Evolutionary conservation across 1,140 invertebrate species (phyloP), one percentile per base, ranked within the genome.

Genomic region (Sarcophaga bullata): DNA sequence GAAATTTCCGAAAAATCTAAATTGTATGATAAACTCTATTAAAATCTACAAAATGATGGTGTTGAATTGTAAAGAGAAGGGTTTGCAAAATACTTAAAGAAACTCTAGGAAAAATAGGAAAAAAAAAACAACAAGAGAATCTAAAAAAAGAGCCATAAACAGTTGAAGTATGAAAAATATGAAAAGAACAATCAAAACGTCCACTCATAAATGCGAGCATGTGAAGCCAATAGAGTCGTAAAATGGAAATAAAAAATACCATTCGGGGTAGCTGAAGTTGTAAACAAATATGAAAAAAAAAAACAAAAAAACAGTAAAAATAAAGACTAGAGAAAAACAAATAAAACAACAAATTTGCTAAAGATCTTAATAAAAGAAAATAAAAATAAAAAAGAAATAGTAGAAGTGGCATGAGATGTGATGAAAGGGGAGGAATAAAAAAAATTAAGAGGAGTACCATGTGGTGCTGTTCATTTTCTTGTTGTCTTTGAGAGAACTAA

Each of bases 201-300:
- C 62, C 62, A 6, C 62, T 19, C 7, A 25, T 62, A n/a, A 25
- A 13, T 49, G 48, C 15, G 48, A 13, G n/a, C 47, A 49, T 49
- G 47, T 49, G 73, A 76, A 47, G 17, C 46, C 47, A 76, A 76
- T 76, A 76, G 48, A 76, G 73, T 17, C 73, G n/a, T 76, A 76
- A 76, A 76, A 76, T 48, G 47, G n/a, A 49, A 72, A 72, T 9
- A 25, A 72, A 48, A 76, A 73, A 76, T n/a, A 48, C 13, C 2
- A 47, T 76, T 49, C 15, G 54, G 54, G 54, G 13, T 13, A 58
- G 54, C 54, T n/a, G n/a, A 58, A 58, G 54, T 58, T 13, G 13
- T n/a, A 58, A 58, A n/a, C 15, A 58, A 58, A 58, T 58, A n/a
- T n/a, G n/a, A 58, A 58, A 76, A n/a, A 49, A 6, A 17, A 72